Evolutionary conservation across 2,113 vertebrate genomes (phyloP), one percentile per base, ranked within the genome.

Genomic region (Cyprinodon variegatus): DNA sequence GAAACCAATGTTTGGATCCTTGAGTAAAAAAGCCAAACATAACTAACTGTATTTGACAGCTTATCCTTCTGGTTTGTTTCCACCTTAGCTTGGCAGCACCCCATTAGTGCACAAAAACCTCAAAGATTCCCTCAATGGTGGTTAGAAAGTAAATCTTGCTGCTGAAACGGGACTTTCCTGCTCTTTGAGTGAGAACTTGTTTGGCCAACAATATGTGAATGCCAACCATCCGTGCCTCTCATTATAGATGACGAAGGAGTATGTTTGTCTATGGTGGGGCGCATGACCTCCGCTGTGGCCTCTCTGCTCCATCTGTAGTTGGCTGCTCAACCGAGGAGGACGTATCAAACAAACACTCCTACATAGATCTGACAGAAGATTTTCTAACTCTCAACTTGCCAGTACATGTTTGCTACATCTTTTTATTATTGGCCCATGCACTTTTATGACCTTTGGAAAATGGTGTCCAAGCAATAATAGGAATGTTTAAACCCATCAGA

Each of bases 221-320:
- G 77, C 70, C 78, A 85, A 57, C 76, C 57, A 73, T 69, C 68
- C 81, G 70, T 82, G 81, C 87, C 76, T 79, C 70, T 81, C 61
- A 86, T 77, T 86, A 83, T 83, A 82, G 85, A 86, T 81, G 40
- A 78, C 45, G n/a, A 45, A 79, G 86, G 85, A 79, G 86, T 83
- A 78, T 91, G 87, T 92, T 93, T 90, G 90, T 79, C 83, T 80
- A 85, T 86, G 86, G 91, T 81, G 90, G 83, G 86, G 84, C 81
- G 41, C 61, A 83, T 84, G 82, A 86, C 71, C 81, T 74, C 74
- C 74, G 82, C 82, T 81, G 74, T 79, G 81, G 86, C 86, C 84
- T 90, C 85, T 73, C 41, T 69, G 77, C 78, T 82, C 81, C 65
- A 72, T 59, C 66, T 83, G 78, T 79, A 76, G 50, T 20, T 39